A percentile compares a stretch with the other conserved stretches of the same genome.
These are phyloP conservation scores for Aramus guarauna DNA, from an alignment of 2,113 vertebrate species.

Conservation along the genomic window DNA sequence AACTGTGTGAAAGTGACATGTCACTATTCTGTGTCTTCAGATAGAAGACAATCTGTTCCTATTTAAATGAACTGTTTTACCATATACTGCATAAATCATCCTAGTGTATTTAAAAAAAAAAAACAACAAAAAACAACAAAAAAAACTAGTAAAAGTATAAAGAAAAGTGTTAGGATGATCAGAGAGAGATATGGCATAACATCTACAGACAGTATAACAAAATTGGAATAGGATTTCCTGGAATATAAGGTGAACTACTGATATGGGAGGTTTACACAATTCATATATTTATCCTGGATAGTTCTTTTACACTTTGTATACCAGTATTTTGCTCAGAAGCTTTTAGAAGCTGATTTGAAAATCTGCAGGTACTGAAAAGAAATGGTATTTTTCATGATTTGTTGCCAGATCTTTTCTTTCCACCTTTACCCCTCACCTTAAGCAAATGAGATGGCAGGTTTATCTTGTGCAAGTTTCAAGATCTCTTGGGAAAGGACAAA, in stretches of 20 bases:
- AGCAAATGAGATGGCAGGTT: not conserved
- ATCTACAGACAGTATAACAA: not conserved
- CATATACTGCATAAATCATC: fast-evolving
- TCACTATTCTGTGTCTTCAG: not conserved
- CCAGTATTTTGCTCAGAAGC: not conserved
- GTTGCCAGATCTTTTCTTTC: not conserved
- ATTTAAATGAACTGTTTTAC: not conserved
- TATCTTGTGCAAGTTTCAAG: not conserved
- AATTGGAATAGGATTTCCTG: not conserved
- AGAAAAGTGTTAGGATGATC: not conserved
- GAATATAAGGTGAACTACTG: not conserved
- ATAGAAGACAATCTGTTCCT: not conserved
- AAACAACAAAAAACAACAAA: no score
- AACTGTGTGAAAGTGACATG: not conserved
- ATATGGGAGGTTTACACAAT: not conserved
- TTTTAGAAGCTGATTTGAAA: not conserved
- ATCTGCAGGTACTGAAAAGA: not conserved
- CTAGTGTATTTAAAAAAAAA: not conserved
- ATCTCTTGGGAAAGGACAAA: not conserved
- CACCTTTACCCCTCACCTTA: not conserved
- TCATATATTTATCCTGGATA: not conserved
- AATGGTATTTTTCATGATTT: fast-evolving
- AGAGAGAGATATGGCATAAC: not conserved
- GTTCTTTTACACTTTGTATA: not conserved
- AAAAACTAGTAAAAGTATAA: not conserved